Base-by-base conservation (phyloP, 2,113 vertebrate genomes). In the Columba livia region DNA sequence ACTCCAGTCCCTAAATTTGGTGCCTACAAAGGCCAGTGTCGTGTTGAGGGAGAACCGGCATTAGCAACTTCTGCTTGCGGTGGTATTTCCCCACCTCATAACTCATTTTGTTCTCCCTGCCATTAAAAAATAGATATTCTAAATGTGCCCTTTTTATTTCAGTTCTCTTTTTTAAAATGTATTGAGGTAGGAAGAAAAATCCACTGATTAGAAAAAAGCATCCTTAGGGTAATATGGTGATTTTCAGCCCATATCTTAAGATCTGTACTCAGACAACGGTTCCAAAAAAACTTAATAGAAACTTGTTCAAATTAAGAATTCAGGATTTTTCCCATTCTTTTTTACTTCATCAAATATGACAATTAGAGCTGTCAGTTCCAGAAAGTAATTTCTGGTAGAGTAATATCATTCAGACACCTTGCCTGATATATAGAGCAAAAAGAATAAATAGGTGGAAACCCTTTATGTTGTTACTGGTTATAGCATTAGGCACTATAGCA, bases 301-400 rank as follows among this genome's bases (percentile, higher is more conserved):
- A 69, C 73, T 86, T 79, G 36, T 19, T 81, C 51, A 48, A 84
- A 77, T 94, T 84, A 86, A 79, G 67, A 88, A 81, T 94, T 92
- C 61, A 50, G 67, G 53, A 75, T 94, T 79, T 88, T 77, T 88
- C 50, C 21, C 36, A 25, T 95, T 94, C 70, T 83, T 88, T 88
- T 73, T 80, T 65, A n/a, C 53, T 89, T 88, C 0, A 5, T 94
- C 72, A 93, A 31, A 64, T 89, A 50, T 80, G 71, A 54, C 79
- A 90, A n/a, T 84, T 89, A 75, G 91, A 88, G 57, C 75, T 96
- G 88, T 86, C 85, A 92, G 65, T 89, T 90, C 38, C 67, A 85
- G 67, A 82, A 85, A 18, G 23, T 78, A 79, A 74, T 90, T 94
- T 94, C 74, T 91, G n/a, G 51, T 77, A 47, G 66, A 82, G 88